These are phyloP conservation scores for Nyctibius grandis DNA, from an alignment of 2,797 vertebrate genomes.

Conservation along the genomic window DNA sequence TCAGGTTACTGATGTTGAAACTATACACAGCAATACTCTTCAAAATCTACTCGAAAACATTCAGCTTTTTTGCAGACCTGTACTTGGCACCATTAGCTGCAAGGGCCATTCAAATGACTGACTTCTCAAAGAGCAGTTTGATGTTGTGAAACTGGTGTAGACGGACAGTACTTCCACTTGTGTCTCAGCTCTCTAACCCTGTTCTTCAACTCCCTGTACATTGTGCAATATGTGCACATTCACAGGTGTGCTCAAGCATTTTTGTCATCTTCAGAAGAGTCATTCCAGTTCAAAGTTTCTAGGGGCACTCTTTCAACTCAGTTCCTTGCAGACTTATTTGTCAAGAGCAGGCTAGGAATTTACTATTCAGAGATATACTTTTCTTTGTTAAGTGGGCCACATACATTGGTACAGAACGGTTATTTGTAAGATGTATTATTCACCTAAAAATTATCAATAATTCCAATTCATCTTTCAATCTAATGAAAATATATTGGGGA, in stretches of 20 bases:
- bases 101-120: constrained; percentile 26
- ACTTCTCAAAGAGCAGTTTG: constrained; percentile 31
- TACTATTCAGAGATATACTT: neutral
- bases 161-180: neutral
- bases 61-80: neutral
- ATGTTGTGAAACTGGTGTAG: constrained; percentile 16
- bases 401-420: neutral
- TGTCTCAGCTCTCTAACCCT: neutral
- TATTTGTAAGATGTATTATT: neutral
- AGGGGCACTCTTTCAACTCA: constrained; percentile 10
- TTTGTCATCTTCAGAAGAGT: constrained; percentile 20
- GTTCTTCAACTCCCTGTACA: constrained; percentile 12
- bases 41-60: neutral
- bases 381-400: neutral
- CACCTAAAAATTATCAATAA: neutral
- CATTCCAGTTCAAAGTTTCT: constrained; percentile 24
- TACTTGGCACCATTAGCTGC: neutral
- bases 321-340: constrained; percentile 9
- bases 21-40: neutral
- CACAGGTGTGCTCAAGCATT: neutral
- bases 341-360: constrained; percentile 30
- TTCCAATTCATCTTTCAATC: neutral
- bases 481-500: neutral
- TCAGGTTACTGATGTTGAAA: neutral
- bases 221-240: neutral